Conservation (phyloP, 2,113 vertebrate species). For the Forbesichthys papilliferus region DNA sequence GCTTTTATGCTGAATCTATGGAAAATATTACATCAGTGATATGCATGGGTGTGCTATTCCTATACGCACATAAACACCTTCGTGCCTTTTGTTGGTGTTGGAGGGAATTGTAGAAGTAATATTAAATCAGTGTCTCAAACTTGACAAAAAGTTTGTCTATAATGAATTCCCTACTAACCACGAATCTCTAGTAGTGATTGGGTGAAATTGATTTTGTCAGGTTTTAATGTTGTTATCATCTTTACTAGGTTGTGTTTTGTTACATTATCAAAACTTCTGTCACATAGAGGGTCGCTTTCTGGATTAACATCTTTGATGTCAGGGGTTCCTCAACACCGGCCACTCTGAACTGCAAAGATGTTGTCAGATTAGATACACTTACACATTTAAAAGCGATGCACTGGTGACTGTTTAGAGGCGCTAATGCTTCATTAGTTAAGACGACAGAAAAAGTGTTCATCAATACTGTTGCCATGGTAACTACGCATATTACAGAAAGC, state of each 20-base stretch:
- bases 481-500: slow-evolving; percentile 75
- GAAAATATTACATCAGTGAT: no score
- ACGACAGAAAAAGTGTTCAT: slow-evolving; percentile 75
- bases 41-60: no score
- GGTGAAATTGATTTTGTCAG: no score
- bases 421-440: slow-evolving; percentile 74
- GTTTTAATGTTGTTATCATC: no score
- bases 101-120: no score
- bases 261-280: slow-evolving; percentile 62
- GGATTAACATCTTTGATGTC: slow-evolving; percentile 84
- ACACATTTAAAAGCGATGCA: slow-evolving; percentile 71
- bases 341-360: slow-evolving; percentile 14
- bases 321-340: slow-evolving; percentile 64
- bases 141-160: no score
- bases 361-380: slow-evolving; percentile 61
- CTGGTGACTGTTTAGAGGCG: slow-evolving; percentile 79
- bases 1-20: no score
- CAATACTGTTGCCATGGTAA: slow-evolving; percentile 84
- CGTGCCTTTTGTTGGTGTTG: no score
- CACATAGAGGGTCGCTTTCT: slow-evolving; percentile 86
- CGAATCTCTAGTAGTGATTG: no score
- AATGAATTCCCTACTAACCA: no score
- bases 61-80: no score
- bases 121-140: no score
- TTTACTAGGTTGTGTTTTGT: slow-evolving; percentile 52